phyloP scores from a whole-genome alignment of 2,888 invertebrate genomes.

The Drosophila nr. perissopoda region DNA sequence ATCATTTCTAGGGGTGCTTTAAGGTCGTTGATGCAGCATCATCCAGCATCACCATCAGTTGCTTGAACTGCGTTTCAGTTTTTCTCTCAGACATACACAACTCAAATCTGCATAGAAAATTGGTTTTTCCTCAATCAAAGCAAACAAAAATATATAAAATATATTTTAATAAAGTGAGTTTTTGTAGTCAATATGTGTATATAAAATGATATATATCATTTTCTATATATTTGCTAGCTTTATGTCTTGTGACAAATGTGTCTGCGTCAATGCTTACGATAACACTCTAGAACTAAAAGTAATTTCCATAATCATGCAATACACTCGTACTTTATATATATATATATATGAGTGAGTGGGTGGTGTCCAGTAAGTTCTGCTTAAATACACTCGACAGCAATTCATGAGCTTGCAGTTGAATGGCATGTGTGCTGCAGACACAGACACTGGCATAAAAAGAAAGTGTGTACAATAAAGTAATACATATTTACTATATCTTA shows the following conservation, averaged over 20 bases:
- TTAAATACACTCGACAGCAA: not conserved
- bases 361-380: not conserved
- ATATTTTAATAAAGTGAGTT: not conserved
- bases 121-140: not conserved
- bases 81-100: slow-evolving; percentile 33
- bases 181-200: not conserved
- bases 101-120: slow-evolving; percentile 1
- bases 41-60: slow-evolving; percentile 38
- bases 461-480: too few relatives aligned
- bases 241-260: too few relatives aligned
- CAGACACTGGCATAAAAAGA: too few relatives aligned
- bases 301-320: not conserved
- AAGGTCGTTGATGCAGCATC: slow-evolving; percentile 61
- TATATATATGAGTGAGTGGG: not conserved
- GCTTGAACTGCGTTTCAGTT: slow-evolving; percentile 65
- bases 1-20: slow-evolving; percentile 43
- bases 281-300: not conserved
- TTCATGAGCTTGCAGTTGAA: not conserved
- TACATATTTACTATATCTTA: too few relatives aligned
- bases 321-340: too few relatives aligned
- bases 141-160: not conserved
- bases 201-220: too few relatives aligned
- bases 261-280: not conserved
- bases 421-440: not conserved
- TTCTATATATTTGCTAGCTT: too few relatives aligned